phyloP scores from a whole-genome alignment of 2,797 vertebrate genomes.

The Danio kyathit region DNA sequence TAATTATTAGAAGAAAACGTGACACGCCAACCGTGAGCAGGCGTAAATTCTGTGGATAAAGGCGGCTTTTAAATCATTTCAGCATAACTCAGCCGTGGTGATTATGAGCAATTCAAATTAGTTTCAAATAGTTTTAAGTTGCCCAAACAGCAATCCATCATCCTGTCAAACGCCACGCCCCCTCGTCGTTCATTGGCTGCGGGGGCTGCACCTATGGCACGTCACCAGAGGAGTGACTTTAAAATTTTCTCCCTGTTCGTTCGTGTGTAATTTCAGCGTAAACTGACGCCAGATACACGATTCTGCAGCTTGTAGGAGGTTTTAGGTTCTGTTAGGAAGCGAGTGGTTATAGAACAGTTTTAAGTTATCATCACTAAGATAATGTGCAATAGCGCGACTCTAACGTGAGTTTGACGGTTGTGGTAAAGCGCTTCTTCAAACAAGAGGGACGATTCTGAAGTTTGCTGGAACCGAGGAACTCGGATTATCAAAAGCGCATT shows the following conservation, averaged over 20 bases:
- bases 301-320: neutral
- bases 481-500: slow-evolving; percentile 54
- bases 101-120: slow-evolving; percentile 63
- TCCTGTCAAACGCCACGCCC: slow-evolving; percentile 65
- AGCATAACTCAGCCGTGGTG: slow-evolving; percentile 53
- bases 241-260: slow-evolving; percentile 34
- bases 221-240: slow-evolving; percentile 66
- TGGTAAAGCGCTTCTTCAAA: neutral
- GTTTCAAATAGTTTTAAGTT: slow-evolving; percentile 59
- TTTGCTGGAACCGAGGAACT: slow-evolving; percentile 39
- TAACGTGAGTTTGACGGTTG: slow-evolving; percentile 16
- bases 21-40: slow-evolving; percentile 7
- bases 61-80: slow-evolving; percentile 50
- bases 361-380: neutral
- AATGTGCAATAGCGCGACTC: neutral
- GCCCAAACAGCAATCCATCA: slow-evolving; percentile 68
- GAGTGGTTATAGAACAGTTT: neutral
- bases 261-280: slow-evolving; percentile 41
- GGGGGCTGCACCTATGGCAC: slow-evolving; percentile 39
- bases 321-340: neutral
- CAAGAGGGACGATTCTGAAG: slow-evolving; percentile 37
- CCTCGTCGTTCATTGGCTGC: slow-evolving; percentile 52
- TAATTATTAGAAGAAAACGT: slow-evolving; percentile 2
- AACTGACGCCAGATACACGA: slow-evolving; percentile 8
- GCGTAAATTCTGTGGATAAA: slow-evolving; percentile 37